Evolutionary conservation across 1,140 invertebrate species (phyloP).

Genomic region (Goniozus legneri): DNA sequence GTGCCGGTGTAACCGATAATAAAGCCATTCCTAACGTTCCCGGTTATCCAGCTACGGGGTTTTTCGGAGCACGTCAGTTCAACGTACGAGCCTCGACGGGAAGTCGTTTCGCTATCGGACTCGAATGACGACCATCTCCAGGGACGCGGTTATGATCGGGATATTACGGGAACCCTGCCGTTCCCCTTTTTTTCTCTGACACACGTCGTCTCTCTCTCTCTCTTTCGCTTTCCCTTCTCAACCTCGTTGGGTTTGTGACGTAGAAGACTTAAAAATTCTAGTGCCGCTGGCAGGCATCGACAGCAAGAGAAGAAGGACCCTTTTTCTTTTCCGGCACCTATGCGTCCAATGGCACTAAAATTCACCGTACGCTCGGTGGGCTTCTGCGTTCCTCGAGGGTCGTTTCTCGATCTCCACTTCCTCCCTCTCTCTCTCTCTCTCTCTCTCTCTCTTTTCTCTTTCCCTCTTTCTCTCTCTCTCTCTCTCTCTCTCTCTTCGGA

Average conservation of each 20-base stretch:
- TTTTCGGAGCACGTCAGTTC: too few relatives aligned
- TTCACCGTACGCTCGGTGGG: constrained; percentile 29
- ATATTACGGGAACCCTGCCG: constrained; percentile 19
- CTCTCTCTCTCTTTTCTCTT: not conserved
- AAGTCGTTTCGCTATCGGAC: constrained; percentile 1
- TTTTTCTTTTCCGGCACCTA: too few relatives aligned
- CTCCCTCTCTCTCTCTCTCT: not conserved
- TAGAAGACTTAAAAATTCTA: constrained; percentile 41
- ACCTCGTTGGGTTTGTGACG: constrained; percentile 39
- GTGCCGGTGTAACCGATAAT: too few relatives aligned
- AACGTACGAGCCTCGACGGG: too few relatives aligned
- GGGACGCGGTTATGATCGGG: constrained; percentile 14
- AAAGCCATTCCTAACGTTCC: too few relatives aligned
- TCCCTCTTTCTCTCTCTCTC: not conserved
- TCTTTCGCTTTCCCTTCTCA: too few relatives aligned
- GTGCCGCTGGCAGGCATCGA: constrained; percentile 11
- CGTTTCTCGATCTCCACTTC: constrained; percentile 7
- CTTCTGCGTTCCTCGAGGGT: constrained; percentile 24
- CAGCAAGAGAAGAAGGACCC: constrained; percentile 3
- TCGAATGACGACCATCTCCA: constrained; percentile 13
- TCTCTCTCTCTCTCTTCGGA: not conserved
- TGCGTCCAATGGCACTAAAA: constrained; percentile 28
- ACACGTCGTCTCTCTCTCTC: too few relatives aligned
- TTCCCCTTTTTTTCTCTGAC: too few relatives aligned
- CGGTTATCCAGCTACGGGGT: too few relatives aligned